These are phyloP conservation scores for Geotrupes spiniger DNA, from an alignment of 2,888 invertebrate genomes.

Conservation along the genomic window DNA sequence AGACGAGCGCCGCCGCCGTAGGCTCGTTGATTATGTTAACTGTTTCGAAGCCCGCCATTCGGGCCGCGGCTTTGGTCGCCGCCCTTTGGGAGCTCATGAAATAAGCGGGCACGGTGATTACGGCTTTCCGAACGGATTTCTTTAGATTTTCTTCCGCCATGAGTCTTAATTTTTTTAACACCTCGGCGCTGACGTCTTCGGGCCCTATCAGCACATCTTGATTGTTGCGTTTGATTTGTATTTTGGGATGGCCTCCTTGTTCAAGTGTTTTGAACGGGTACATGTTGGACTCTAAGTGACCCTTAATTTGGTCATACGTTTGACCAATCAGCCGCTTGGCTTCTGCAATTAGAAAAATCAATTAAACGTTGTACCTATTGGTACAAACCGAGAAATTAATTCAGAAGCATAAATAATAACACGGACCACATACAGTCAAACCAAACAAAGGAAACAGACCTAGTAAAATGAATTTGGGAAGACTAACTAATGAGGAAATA, in stretches of 20 bases:
- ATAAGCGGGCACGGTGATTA: constrained; percentile 37
- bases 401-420: no score
- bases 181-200: constrained; percentile 28
- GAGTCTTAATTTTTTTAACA: constrained; percentile 27
- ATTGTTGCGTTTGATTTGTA: constrained; percentile 19
- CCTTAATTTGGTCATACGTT: constrained; percentile 27
- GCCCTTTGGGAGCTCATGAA: constrained; percentile 33
- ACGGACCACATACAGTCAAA: no score
- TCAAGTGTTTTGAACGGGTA: constrained; percentile 28
- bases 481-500: no score
- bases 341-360: constrained; percentile 28
- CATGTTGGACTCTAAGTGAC: constrained; percentile 28
- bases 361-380: constrained; percentile 2
- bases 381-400: no score
- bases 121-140: constrained; percentile 26
- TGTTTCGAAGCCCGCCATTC: constrained; percentile 30
- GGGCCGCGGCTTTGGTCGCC: constrained; percentile 32
- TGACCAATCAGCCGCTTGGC: constrained; percentile 34
- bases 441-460: no score
- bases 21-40: constrained; percentile 32
- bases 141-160: constrained; percentile 24
- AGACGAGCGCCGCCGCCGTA: constrained; percentile 34
- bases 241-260: constrained; percentile 25
- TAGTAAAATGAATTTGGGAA: no score
- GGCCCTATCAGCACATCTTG: constrained; percentile 22